phyloP scores from a whole-genome alignment of 2,113 vertebrate genomes.

The Hippolais icterina region DNA sequence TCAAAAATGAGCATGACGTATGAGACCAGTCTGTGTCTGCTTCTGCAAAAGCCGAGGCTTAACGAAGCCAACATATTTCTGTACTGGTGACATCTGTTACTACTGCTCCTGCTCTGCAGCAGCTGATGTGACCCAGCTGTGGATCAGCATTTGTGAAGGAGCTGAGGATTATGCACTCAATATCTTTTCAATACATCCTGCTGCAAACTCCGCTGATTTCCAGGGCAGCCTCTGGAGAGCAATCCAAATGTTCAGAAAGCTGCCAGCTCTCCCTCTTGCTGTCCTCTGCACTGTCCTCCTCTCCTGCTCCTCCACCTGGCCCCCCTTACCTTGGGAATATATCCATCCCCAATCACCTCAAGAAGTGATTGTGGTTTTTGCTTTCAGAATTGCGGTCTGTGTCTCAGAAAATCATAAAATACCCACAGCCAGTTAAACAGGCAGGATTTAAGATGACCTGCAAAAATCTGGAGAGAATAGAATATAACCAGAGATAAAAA shows the following conservation, averaged over 20 bases:
- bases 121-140: constrained; percentile 53
- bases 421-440: not conserved
- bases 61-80: not conserved
- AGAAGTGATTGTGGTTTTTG: not conserved
- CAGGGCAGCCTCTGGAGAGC: not conserved
- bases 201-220: not conserved
- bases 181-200: constrained; percentile 34
- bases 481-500: not conserved
- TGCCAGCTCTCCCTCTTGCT: not conserved
- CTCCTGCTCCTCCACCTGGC: not conserved
- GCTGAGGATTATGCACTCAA: constrained; percentile 12
- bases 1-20: not conserved
- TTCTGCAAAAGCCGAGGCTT: not conserved
- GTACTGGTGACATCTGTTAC: constrained; percentile 17
- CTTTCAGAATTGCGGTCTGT: not conserved
- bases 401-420: constrained; percentile 15
- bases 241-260: not conserved
- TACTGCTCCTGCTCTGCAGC: not conserved
- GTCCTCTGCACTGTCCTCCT: not conserved
- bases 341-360: not conserved
- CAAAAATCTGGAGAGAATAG: not conserved
- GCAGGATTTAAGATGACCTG: not conserved
- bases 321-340: not conserved
- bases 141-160: constrained; percentile 8
- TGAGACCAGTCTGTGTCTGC: not conserved